phyloP scores from a whole-genome alignment of 2,888 invertebrate species.

The Pyralis farinalis region DNA sequence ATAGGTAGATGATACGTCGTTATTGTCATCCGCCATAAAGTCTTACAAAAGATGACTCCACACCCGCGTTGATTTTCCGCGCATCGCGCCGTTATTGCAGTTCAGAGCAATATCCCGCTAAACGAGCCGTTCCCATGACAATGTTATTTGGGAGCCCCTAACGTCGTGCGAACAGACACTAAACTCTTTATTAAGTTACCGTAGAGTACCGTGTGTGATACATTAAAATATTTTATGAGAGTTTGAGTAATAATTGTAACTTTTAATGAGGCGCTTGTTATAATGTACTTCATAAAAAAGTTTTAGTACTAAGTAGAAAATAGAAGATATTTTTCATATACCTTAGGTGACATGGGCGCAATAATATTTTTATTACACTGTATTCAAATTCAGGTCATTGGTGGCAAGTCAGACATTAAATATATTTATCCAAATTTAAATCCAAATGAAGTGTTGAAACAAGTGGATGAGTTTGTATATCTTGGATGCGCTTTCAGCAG shows the following conservation, averaged over 20 bases:
- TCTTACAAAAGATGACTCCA: too few relatives aligned
- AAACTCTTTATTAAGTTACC: constrained; percentile 19
- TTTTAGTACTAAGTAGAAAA: background rate
- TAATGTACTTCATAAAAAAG: background rate
- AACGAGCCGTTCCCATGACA: constrained; percentile 14
- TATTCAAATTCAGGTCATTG: too few relatives aligned
- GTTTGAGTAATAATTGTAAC: background rate
- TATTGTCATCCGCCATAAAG: too few relatives aligned
- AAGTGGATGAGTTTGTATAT: too few relatives aligned
- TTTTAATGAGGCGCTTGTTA: background rate
- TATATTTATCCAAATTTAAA: too few relatives aligned
- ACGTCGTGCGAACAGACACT: constrained; percentile 17
- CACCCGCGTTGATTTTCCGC: constrained; percentile 8
- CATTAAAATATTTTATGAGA: background rate
- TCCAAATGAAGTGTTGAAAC: too few relatives aligned
- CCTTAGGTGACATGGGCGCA: too few relatives aligned
- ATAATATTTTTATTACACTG: too few relatives aligned
- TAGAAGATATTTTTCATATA: background rate
- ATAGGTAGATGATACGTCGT: too few relatives aligned
- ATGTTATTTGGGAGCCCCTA: constrained; percentile 14
- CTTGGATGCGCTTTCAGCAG: too few relatives aligned
- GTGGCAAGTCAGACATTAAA: too few relatives aligned
- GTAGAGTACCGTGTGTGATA: constrained; percentile 8
- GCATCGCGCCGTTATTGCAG: constrained; percentile 37
- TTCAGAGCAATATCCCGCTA: constrained; percentile 27